phyloP scores from a whole-genome alignment of 1,140 invertebrate species.

The Drosophila quadrilineata region DNA sequence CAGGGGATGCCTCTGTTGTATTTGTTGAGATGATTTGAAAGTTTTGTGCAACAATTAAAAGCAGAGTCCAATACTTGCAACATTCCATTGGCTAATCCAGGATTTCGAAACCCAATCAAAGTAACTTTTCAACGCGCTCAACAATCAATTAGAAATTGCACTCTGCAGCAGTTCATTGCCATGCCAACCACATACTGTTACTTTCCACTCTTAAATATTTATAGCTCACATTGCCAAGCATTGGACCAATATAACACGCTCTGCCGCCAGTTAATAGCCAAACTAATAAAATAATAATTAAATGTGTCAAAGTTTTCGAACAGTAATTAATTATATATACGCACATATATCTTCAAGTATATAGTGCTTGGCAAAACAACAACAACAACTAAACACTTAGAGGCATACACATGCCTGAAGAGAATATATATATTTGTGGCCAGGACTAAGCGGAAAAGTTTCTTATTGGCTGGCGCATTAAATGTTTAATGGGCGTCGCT shows the following conservation, averaged over 20 bases:
- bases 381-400: too few relatives aligned
- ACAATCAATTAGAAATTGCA: constrained; percentile 29
- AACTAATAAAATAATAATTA: constrained; percentile 76
- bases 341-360: neutral
- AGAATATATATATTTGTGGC: constrained; percentile 20
- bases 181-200: neutral
- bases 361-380: neutral
- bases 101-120: neutral
- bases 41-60: constrained; percentile 67
- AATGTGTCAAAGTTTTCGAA: constrained; percentile 71
- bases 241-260: constrained; percentile 15
- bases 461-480: constrained; percentile 43
- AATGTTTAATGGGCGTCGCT: constrained; percentile 56
- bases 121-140: neutral
- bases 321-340: constrained; percentile 76
- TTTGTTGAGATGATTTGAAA: constrained; percentile 11
- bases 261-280: constrained; percentile 40
- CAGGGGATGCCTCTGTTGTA: neutral
- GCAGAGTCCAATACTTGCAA: constrained; percentile 14
- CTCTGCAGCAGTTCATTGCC: neutral
- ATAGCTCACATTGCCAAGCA: constrained; percentile 10
- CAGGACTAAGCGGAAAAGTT: constrained; percentile 42
- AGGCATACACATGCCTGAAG: constrained; percentile 22
- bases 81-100: constrained; percentile 19
- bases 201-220: constrained; percentile 24